phyloP scores from a whole-genome alignment of 2,797 vertebrate genomes.

The Sternarchorhynchus goeldii region DNA sequence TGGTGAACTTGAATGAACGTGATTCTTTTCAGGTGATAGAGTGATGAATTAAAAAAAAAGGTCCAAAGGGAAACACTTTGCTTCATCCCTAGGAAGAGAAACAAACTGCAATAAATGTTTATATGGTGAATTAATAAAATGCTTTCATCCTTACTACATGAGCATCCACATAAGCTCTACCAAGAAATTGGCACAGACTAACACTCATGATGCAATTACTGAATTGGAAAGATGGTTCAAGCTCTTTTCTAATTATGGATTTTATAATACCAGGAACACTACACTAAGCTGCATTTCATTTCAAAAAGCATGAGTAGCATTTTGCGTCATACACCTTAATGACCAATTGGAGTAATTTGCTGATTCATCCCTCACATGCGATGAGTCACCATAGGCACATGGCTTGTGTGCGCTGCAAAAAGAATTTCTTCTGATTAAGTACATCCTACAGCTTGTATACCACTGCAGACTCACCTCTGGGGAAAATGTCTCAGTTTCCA shows the following conservation, averaged over 20 bases:
- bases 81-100: background rate
- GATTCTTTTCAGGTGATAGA: background rate
- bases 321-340: background rate
- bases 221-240: no score
- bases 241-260: background rate
- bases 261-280: background rate
- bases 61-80: background rate
- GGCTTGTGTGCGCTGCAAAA: no score
- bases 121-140: background rate
- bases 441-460: background rate
- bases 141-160: background rate
- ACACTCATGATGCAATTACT: no score
- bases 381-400: background rate
- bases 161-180: background rate
- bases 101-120: background rate
- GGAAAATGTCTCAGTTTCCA: conserved; percentile 49
- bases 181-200: no score
- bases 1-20: background rate
- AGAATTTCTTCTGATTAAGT: no score
- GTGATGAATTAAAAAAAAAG: background rate
- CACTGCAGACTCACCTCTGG: conserved; percentile 41
- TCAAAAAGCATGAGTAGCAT: background rate
- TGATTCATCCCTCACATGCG: background rate
- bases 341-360: background rate
- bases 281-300: no score